These are phyloP conservation scores for Trogon melanurus DNA, from an alignment of 2,113 vertebrate genomes.

Conservation along the genomic window DNA sequence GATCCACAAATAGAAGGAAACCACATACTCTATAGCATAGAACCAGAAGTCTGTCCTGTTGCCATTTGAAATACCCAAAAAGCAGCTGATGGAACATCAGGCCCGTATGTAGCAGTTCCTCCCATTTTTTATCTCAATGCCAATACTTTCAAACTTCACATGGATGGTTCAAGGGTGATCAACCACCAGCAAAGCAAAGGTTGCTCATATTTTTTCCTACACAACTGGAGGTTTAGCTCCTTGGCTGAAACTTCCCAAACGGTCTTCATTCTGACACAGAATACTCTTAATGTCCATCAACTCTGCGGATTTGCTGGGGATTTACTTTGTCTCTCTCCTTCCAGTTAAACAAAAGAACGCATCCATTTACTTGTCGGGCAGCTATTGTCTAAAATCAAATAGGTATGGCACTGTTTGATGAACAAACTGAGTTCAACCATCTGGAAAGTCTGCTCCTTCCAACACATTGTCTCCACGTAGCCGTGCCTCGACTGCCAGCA, in stretches of 20 bases:
- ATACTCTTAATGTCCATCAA: not conserved
- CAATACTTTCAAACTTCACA: not conserved
- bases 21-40: not conserved
- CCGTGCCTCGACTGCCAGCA: not conserved
- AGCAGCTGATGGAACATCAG: not conserved
- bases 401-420: constrained; percentile 10
- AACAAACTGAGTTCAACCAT: not conserved
- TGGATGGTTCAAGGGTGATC: not conserved
- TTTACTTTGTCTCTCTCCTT: not conserved
- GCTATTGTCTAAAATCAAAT: not conserved
- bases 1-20: not conserved
- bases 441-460: not conserved
- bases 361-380: not conserved
- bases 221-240: not conserved
- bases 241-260: not conserved
- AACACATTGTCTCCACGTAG: not conserved
- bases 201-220: not conserved
- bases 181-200: not conserved
- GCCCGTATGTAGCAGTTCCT: not conserved
- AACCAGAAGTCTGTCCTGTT: not conserved
- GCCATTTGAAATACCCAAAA: not conserved
- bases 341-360: not conserved
- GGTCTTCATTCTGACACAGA: not conserved
- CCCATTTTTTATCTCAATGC: not conserved
- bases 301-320: not conserved